Evolutionary conservation across 2,797 vertebrate genomes (phyloP).

Genomic region (Lutjanus argentimaculatus): DNA sequence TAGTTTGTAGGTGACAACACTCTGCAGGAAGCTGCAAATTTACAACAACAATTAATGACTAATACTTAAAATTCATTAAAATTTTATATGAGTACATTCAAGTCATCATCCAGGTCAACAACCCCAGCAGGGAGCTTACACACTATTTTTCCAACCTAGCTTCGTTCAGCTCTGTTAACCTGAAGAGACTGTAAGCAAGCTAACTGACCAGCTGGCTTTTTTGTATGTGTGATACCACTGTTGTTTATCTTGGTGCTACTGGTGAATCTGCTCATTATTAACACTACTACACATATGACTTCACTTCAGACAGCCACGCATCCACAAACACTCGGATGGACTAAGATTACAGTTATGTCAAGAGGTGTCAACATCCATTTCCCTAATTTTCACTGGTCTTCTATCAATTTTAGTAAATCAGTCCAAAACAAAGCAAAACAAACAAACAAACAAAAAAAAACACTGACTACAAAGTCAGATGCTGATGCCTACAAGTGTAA

Average conservation of each 20-base stretch:
- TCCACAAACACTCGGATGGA: conserved; percentile 2
- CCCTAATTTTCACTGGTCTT: neutral
- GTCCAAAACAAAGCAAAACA: too few species aligned
- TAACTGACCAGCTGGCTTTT: conserved; percentile 40
- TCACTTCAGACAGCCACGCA: neutral
- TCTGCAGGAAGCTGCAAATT: conserved; percentile 15
- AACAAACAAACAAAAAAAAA: too few species aligned
- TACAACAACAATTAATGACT: conserved; percentile 5
- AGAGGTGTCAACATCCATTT: neutral
- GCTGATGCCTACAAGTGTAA: neutral
- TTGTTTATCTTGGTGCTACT: conserved; percentile 4
- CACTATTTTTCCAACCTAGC: neutral
- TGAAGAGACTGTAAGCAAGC: conserved; percentile 5
- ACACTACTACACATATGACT: conserved; percentile 16
- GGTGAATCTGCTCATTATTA: conserved; percentile 37
- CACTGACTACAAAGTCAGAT: neutral
- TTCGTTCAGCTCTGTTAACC: conserved; percentile 9
- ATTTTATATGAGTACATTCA: neutral
- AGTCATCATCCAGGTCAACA: conserved; percentile 12
- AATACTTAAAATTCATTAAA: neutral
- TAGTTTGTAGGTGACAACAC: neutral
- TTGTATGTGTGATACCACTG: conserved; percentile 9
- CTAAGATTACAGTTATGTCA: neutral
- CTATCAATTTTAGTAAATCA: neutral
- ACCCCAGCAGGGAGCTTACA: conserved; percentile 17